Conservation (phyloP, 2,113 vertebrate species). For the Leucoraja erinaceus region DNA sequence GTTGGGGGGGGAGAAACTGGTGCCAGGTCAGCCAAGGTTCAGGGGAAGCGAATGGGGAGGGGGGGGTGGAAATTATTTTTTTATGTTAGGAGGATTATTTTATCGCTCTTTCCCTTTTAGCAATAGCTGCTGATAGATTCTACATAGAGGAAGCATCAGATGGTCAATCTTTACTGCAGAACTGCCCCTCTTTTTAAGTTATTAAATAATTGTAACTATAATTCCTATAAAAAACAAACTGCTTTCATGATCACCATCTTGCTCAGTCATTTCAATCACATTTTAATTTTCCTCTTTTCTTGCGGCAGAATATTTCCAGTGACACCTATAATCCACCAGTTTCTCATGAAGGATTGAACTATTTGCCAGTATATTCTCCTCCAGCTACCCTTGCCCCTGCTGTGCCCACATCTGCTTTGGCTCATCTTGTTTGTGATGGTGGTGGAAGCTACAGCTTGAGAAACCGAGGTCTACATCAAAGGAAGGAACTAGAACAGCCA, state of each 20-base stretch:
- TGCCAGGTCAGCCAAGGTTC: no score
- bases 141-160: background rate
- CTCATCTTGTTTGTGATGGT: slow-evolving; percentile 40
- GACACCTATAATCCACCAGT: slow-evolving; percentile 39
- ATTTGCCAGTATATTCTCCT: slow-evolving; percentile 35
- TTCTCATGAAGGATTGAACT: slow-evolving; percentile 41
- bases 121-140: background rate
- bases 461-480: slow-evolving; percentile 37
- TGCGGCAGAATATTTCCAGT: background rate
- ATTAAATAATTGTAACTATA: background rate
- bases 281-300: background rate
- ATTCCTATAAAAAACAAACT: background rate
- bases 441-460: slow-evolving; percentile 41
- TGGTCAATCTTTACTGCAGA: background rate
- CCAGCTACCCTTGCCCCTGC: slow-evolving; percentile 39
- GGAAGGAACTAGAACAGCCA: slow-evolving; percentile 53
- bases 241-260: background rate
- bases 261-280: background rate
- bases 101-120: background rate
- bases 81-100: background rate
- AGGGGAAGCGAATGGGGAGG: no score
- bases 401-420: slow-evolving; percentile 38
- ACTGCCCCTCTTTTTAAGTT: background rate
- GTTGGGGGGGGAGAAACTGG: no score
- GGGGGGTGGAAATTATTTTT: no score